Conservation (phyloP, 2,113 vertebrate species). For the Urocolius indicus region DNA sequence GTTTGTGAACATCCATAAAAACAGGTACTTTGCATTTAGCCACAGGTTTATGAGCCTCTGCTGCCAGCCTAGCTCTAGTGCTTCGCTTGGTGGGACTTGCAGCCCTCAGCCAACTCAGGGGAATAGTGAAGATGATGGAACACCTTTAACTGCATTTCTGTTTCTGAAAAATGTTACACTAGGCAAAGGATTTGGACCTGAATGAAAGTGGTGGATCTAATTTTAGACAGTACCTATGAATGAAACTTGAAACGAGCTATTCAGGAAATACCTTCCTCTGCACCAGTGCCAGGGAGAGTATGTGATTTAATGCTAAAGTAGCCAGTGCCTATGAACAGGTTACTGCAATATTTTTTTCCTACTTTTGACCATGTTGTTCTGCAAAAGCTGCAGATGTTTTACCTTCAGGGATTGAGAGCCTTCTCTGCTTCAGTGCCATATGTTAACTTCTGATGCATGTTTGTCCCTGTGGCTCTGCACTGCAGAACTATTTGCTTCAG, state of each 20-base stretch:
- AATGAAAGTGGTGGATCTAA: constrained; percentile 81
- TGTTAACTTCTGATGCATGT: neutral
- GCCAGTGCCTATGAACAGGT: constrained; percentile 76
- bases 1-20: constrained; percentile 33
- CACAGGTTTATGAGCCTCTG: constrained; percentile 41
- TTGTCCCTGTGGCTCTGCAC: neutral
- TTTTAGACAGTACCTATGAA: constrained; percentile 84
- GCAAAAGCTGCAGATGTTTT: constrained; percentile 1
- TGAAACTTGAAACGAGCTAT: constrained; percentile 79
- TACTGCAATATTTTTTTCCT: constrained; percentile 78
- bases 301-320: constrained; percentile 79
- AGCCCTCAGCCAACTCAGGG: neutral
- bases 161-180: constrained; percentile 74
- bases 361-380: neutral
- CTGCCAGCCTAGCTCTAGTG: constrained; percentile 29
- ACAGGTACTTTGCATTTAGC: constrained; percentile 63
- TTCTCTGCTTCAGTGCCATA: neutral
- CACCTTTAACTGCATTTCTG: constrained; percentile 63
- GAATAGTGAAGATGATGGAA: constrained; percentile 47
- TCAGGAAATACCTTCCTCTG: constrained; percentile 80
- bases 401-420: neutral
- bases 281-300: constrained; percentile 66
- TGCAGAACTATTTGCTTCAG: neutral
- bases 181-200: constrained; percentile 74
- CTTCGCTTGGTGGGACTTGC: constrained; percentile 20